A percentile compares a stretch with the other conserved stretches of the same genome.
Conservation (phyloP, 2,113 vertebrate species). For the Dipodomys spectabilis region DNA sequence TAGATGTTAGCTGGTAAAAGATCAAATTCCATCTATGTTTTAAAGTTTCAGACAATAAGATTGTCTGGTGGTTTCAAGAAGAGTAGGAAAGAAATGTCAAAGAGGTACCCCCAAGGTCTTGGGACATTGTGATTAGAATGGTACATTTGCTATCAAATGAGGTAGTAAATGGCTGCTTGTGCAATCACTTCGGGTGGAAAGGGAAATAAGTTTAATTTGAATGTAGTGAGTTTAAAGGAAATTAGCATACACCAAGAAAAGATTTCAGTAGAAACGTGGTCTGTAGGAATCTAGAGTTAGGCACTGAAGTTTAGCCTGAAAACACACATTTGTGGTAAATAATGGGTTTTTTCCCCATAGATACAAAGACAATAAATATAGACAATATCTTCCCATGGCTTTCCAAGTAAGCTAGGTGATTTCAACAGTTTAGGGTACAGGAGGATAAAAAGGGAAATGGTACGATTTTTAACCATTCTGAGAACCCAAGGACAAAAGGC, state of each 20-base stretch:
- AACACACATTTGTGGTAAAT: not conserved
- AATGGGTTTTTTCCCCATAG: not conserved
- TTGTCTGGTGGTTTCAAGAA: not conserved
- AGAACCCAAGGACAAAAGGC: not conserved
- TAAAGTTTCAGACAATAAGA: not conserved
- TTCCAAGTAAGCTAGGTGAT: not conserved
- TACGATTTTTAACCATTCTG: not conserved
- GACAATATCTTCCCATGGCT: not conserved
- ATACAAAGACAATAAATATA: not conserved
- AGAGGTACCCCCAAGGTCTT: not conserved
- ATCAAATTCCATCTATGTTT: not conserved
- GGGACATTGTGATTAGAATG: not conserved
- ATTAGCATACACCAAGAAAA: slow-evolving; percentile 15
- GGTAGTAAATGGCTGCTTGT: not conserved
- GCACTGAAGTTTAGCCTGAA: not conserved
- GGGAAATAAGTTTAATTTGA: not conserved
- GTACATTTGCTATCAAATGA: not conserved
- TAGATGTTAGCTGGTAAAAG: not conserved
- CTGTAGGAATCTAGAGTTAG: not conserved
- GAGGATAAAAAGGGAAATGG: not conserved
- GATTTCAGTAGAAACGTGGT: not conserved
- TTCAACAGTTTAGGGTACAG: not conserved
- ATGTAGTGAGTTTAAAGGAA: not conserved
- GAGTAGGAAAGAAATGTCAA: not conserved
- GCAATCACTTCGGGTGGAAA: not conserved